Evolutionary conservation across 2,888 invertebrate species (phyloP).

Genomic region (Andrena marginata): DNA sequence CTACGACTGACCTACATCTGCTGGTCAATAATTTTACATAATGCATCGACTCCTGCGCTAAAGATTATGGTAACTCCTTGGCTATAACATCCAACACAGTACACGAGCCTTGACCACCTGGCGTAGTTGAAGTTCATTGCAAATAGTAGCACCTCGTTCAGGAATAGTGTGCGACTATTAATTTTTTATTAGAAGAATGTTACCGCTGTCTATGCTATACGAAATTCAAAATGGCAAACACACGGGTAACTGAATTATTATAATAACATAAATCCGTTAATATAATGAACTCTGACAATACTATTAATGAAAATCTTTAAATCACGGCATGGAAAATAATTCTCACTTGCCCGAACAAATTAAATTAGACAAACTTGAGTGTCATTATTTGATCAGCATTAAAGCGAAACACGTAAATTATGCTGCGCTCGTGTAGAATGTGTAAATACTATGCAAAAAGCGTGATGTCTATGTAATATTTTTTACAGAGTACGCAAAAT

Average conservation of each 20-base stretch:
- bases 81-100: constrained; percentile 12
- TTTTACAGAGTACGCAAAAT: no score
- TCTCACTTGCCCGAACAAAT: no score
- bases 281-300: no score
- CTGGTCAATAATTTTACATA: constrained; percentile 53
- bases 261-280: not conserved
- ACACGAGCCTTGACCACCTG: constrained; percentile 38
- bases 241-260: no score
- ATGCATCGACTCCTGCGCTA: constrained; percentile 41
- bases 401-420: no score
- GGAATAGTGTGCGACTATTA: not conserved
- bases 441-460: no score
- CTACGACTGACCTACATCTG: constrained; percentile 35
- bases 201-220: not conserved
- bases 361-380: no score
- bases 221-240: not conserved
- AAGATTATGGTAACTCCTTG: constrained; percentile 27
- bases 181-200: not conserved
- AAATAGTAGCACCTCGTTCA: not conserved
- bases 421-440: no score
- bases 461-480: no score
- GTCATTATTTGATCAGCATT: no score
- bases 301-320: no score
- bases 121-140: constrained; percentile 25
- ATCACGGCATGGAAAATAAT: no score